These are phyloP conservation scores for Iguana delicatissima DNA, from an alignment of 2,797 vertebrate genomes.

Conservation along the genomic window DNA sequence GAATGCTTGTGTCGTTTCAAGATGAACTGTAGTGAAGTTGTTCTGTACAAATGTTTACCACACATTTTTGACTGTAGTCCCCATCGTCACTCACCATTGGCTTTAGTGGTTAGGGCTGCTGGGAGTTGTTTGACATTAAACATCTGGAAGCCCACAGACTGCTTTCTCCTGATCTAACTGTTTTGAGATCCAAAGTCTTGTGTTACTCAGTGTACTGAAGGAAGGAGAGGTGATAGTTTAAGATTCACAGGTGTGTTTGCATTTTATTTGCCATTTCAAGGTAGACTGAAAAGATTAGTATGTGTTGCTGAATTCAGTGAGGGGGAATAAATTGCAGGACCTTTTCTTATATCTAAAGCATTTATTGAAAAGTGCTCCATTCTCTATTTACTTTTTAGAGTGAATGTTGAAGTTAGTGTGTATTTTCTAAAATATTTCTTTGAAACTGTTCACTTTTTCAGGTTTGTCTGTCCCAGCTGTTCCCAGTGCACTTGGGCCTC, in stretches of 20 bases:
- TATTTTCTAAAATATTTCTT: constrained; percentile 48
- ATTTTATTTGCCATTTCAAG: neutral
- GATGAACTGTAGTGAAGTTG: neutral
- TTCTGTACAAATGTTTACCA: neutral
- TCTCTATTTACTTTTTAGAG: neutral
- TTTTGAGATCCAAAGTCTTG: neutral
- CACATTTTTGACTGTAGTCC: neutral
- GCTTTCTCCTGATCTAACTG: neutral
- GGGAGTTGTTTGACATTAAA: neutral
- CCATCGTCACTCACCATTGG: neutral
- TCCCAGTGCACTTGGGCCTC: constrained; percentile 77
- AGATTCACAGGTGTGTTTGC: neutral
- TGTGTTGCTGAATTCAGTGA: neutral
- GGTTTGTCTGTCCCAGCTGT: constrained; percentile 78
- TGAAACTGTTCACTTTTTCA: constrained; percentile 61
- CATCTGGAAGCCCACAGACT: neutral
- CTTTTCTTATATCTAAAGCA: neutral
- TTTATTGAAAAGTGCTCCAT: neutral
- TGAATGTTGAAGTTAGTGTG: neutral
- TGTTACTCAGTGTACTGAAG: neutral
- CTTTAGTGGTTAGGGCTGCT: neutral
- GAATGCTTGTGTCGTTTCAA: neutral
- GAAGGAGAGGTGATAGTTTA: neutral
- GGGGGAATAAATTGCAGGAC: neutral
- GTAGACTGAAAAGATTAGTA: neutral